Conservation (phyloP, 2,797 vertebrate genomes). For the Chaunax sp. region DNA sequence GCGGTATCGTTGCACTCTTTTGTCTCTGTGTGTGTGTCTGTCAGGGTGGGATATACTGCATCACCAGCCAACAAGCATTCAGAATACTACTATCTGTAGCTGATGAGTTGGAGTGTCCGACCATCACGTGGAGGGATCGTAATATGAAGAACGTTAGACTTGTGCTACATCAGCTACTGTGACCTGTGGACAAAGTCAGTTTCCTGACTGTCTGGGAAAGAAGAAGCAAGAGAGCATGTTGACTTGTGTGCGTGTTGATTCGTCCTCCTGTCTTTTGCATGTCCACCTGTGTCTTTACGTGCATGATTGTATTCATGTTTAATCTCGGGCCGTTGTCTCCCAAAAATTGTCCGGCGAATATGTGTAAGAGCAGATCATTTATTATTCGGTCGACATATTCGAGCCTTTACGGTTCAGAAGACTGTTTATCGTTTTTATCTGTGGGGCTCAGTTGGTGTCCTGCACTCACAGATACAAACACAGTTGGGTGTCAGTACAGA, state of each 20-base stretch:
- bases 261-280: constrained; percentile 68
- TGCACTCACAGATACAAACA: constrained; percentile 38
- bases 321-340: constrained; percentile 23
- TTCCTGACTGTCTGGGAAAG: constrained; percentile 8
- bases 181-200: constrained; percentile 9
- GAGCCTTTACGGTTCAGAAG: constrained; percentile 43
- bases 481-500: background rate
- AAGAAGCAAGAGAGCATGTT: constrained; percentile 37
- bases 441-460: constrained; percentile 25
- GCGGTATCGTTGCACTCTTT: constrained; percentile 59
- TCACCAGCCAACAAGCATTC: background rate
- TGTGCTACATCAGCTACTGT: constrained; percentile 11
- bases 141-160: background rate
- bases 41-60: constrained; percentile 5
- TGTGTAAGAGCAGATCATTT: constrained; percentile 18
- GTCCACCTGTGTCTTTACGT: constrained; percentile 54
- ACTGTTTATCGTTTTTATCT: constrained; percentile 56
- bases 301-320: constrained; percentile 64
- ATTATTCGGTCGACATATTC: constrained; percentile 10
- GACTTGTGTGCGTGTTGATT: background rate
- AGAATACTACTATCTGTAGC: constrained; percentile 9
- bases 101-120: background rate
- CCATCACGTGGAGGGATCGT: background rate
- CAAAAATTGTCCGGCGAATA: constrained; percentile 18
- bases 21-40: constrained; percentile 19